Percentiles rank a stretch among this genome's conserved stretches.
Evolutionary conservation across 1,140 invertebrate genomes (phyloP).

Genomic region (Ceratosolen fusciceps): DNA sequence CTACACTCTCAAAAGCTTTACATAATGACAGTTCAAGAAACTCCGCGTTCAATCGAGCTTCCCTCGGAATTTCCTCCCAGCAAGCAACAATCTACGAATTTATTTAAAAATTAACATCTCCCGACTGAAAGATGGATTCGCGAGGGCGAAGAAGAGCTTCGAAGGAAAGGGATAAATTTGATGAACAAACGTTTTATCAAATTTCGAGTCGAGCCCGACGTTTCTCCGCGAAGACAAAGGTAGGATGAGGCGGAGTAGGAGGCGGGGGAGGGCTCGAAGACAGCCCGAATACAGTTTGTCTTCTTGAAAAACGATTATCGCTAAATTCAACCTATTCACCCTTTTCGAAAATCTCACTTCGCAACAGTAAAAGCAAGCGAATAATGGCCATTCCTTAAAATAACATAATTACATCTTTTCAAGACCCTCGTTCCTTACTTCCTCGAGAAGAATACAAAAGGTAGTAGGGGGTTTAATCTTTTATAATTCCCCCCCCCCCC

Average conservation of each 20-base stretch:
- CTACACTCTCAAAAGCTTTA: background rate
- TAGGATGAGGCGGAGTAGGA: too few species aligned
- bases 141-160: background rate
- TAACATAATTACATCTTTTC: background rate
- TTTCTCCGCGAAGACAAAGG: background rate
- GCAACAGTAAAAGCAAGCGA: background rate
- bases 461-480: too few species aligned
- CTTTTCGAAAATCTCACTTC: background rate
- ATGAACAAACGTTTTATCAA: background rate
- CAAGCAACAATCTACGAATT: background rate
- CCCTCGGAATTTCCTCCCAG: background rate
- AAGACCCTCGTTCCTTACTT: constrained; percentile 2
- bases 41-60: background rate
- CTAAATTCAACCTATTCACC: background rate
- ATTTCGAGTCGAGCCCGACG: background rate
- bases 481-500: background rate
- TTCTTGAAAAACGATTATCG: constrained; percentile 2
- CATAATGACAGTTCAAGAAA: background rate
- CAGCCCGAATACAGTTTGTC: background rate
- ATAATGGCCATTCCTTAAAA: background rate
- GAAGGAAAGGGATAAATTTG: background rate
- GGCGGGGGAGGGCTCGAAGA: too few species aligned
- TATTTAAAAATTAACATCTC: background rate
- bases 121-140: background rate
- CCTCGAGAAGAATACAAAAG: background rate